A percentile compares a stretch with the other conserved stretches of the same genome.
Evolutionary conservation across 2,888 invertebrate genomes (phyloP).

Genomic region (Lymantria dispar): DNA sequence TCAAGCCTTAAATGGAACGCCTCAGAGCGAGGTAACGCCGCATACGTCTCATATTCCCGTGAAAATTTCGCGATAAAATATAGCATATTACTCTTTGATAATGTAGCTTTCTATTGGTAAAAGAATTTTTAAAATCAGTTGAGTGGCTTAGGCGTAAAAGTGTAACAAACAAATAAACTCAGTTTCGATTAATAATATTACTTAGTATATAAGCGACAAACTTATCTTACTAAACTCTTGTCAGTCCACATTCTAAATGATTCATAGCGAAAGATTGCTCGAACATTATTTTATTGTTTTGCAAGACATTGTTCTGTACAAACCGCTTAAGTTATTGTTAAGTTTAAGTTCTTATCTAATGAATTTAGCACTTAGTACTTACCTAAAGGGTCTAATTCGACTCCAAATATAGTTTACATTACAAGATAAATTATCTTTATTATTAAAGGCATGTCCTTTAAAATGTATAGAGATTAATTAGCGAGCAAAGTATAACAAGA

Average conservation of each 20-base stretch:
- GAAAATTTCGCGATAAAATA: too few relatives aligned
- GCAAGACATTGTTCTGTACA: constrained; percentile 22
- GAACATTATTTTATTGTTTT: constrained; percentile 29
- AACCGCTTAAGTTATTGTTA: constrained; percentile 1
- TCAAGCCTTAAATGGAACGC: too few relatives aligned
- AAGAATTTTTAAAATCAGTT: too few relatives aligned
- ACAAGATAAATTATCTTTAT: not conserved
- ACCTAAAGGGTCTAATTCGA: not conserved
- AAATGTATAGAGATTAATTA: not conserved
- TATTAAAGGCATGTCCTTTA: not conserved
- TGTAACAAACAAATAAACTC: too few relatives aligned
- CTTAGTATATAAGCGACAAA: not conserved
- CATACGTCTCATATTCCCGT: too few relatives aligned
- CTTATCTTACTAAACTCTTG: constrained; percentile 1
- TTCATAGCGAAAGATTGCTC: constrained; percentile 15
- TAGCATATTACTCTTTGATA: too few relatives aligned
- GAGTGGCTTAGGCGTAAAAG: too few relatives aligned
- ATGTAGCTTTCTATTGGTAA: too few relatives aligned
- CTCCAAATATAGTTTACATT: not conserved
- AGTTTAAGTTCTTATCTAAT: constrained; percentile 4
- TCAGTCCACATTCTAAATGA: constrained; percentile 26
- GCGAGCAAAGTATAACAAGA: too few relatives aligned
- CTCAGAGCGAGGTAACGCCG: too few relatives aligned
- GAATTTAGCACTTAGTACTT: not conserved
- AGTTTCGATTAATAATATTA: too few relatives aligned